phyloP scores from a whole-genome alignment of 2,888 invertebrate species.

The Ophraella communa region DNA sequence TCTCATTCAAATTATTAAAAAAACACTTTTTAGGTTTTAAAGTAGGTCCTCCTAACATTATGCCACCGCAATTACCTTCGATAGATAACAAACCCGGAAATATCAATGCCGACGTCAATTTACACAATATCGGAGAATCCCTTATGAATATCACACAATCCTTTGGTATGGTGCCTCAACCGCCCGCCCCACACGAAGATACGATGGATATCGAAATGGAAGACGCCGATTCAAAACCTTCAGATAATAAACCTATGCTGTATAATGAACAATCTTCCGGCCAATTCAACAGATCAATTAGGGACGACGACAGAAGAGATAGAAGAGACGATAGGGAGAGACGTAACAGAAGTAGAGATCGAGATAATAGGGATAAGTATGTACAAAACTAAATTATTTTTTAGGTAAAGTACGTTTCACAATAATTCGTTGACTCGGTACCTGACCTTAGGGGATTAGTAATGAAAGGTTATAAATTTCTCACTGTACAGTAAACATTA shows the following conservation, averaged over 20 bases:
- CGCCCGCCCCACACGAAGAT: slow-evolving; percentile 67
- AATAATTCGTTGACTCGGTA: too few relatives aligned
- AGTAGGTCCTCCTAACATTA: slow-evolving; percentile 43
- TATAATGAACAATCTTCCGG: slow-evolving; percentile 56
- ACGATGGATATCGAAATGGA: slow-evolving; percentile 84
- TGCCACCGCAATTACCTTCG: slow-evolving; percentile 45
- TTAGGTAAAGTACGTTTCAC: too few relatives aligned
- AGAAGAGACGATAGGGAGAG: slow-evolving; percentile 44
- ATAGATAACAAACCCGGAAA: slow-evolving; percentile 38
- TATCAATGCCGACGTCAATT: slow-evolving; percentile 36
- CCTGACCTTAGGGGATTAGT: too few relatives aligned
- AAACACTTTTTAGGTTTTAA: slow-evolving; percentile 12
- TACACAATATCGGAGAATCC: slow-evolving; percentile 48
- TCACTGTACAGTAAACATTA: too few relatives aligned
- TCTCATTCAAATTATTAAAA: too few relatives aligned
- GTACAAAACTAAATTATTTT: background rate
- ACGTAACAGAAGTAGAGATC: slow-evolving; percentile 48
- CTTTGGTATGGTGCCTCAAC: slow-evolving; percentile 52
- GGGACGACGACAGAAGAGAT: slow-evolving; percentile 39
- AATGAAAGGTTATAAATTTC: too few relatives aligned
- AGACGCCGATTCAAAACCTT: slow-evolving; percentile 58
- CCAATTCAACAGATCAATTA: slow-evolving; percentile 26
- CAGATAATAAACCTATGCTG: slow-evolving; percentile 48
- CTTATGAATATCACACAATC: slow-evolving; percentile 60
- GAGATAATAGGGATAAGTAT: slow-evolving; percentile 44